Percentiles rank a stretch among this genome's conserved stretches.
Conservation (phyloP, 2,113 vertebrate species). For the Siniperca knerii region DNA sequence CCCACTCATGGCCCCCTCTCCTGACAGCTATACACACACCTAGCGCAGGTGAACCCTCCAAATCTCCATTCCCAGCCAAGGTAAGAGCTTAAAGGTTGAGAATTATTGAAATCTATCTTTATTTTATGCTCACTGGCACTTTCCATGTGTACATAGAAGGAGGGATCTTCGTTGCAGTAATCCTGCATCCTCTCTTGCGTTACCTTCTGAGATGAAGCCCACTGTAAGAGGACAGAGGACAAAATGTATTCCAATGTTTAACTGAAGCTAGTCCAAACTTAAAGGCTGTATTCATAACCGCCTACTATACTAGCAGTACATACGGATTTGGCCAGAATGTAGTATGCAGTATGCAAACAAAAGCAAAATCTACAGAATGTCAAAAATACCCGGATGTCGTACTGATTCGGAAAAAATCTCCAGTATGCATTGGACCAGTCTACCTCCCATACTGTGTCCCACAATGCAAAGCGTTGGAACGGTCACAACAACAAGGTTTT, state of each 20-base stretch:
- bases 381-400: too few relatives aligned
- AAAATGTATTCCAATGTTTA: background rate
- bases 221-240: background rate
- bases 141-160: background rate
- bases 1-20: constrained; percentile 93
- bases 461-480: too few relatives aligned
- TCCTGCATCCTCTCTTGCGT: background rate
- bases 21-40: constrained; percentile 91
- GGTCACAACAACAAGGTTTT: too few relatives aligned
- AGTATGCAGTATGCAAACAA: too few relatives aligned
- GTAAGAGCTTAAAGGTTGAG: constrained; percentile 74
- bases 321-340: too few relatives aligned
- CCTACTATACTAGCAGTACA: too few relatives aligned
- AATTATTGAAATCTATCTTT: background rate
- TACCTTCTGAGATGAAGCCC: background rate
- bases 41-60: constrained; percentile 85
- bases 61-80: constrained; percentile 87
- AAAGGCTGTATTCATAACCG: too few relatives aligned
- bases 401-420: too few relatives aligned
- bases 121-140: background rate
- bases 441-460: too few relatives aligned
- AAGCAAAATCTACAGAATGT: too few relatives aligned
- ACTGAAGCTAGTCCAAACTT: background rate
- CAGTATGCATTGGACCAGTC: too few relatives aligned
- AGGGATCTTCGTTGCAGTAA: background rate